A percentile compares a stretch with the other conserved stretches of the same genome.
These are phyloP conservation scores for Sitodiplosis mosellana DNA, from an alignment of 1,140 invertebrate genomes.

Conservation along the genomic window DNA sequence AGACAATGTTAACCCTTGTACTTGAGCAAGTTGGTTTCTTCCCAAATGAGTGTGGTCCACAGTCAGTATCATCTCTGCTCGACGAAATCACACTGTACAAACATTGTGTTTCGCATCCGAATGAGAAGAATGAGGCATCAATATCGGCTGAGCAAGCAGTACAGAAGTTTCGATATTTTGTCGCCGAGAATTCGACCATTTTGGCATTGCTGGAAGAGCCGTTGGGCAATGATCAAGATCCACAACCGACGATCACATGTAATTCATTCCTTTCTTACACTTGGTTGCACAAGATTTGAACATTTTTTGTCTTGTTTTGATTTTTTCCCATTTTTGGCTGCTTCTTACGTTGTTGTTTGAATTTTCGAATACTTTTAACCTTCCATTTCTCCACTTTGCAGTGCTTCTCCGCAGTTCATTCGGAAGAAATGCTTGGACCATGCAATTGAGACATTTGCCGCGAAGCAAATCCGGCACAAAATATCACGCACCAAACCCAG, in stretches of 20 bases:
- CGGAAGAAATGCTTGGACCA: slow-evolving; percentile 84
- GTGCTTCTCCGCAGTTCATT: slow-evolving; percentile 78
- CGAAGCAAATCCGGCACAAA: slow-evolving; percentile 56
- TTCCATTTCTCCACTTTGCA: slow-evolving; percentile 35
- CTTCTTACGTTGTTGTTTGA: no score
- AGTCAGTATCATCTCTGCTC: slow-evolving; percentile 67
- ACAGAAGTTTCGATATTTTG: slow-evolving; percentile 68
- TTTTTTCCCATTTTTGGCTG: no score
- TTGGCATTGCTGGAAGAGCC: slow-evolving; percentile 82
- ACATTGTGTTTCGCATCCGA: slow-evolving; percentile 47
- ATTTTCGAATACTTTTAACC: no score
- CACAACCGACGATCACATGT: slow-evolving; percentile 52
- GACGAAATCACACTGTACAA: slow-evolving; percentile 73
- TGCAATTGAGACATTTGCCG: slow-evolving; percentile 69
- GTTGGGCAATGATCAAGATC: slow-evolving; percentile 60
- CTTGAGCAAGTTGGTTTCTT: slow-evolving; percentile 82
- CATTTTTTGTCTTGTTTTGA: no score
- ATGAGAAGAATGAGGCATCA: slow-evolving; percentile 3
- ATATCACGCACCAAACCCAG: slow-evolving; percentile 48
- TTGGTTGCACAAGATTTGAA: no score
- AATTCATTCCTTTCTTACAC: no score
- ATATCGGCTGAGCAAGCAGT: slow-evolving; percentile 19
- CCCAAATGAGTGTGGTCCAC: slow-evolving; percentile 63
- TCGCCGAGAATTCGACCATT: slow-evolving; percentile 75
- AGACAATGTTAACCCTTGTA: slow-evolving; percentile 75